Percentiles rank a stretch among this genome's conserved stretches.
phyloP scores from a whole-genome alignment of 1,140 invertebrate genomes.

The Steinernema khuongi region DNA sequence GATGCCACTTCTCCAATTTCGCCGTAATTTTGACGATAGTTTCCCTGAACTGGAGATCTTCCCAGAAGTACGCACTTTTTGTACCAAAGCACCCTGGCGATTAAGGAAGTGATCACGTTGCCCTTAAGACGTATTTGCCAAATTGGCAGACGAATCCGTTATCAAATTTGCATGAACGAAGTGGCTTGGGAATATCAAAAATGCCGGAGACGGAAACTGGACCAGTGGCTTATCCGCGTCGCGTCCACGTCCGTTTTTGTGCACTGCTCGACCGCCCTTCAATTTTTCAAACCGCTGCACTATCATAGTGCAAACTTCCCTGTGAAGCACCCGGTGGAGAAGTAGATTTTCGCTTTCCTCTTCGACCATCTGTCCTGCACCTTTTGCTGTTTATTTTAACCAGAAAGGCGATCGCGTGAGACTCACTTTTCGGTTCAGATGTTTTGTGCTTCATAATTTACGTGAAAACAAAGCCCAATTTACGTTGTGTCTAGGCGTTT shows the following conservation, averaged over 20 bases:
- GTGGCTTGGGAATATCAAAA: background rate
- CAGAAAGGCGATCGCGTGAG: too few relatives aligned
- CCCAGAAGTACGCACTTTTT: too few relatives aligned
- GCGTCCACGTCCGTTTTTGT: too few relatives aligned
- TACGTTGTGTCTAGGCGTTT: too few relatives aligned
- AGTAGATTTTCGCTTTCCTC: background rate
- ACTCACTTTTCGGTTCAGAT: too few relatives aligned
- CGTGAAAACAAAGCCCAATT: too few relatives aligned
- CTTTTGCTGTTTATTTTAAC: background rate
- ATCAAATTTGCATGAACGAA: background rate
- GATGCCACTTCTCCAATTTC: too few relatives aligned
- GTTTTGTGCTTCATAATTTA: too few relatives aligned
- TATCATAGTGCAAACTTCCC: conserved; percentile 2
- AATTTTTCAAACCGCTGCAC: background rate
- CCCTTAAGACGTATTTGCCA: background rate
- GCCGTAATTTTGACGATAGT: too few relatives aligned
- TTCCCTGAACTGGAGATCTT: too few relatives aligned
- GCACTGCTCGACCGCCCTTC: background rate
- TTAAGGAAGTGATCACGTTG: background rate
- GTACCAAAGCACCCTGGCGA: too few relatives aligned
- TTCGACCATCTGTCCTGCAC: background rate
- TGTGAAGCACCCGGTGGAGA: background rate
- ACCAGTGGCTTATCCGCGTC: too few relatives aligned
- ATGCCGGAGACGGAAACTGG: background rate
- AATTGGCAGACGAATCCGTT: background rate